Percentiles rank a stretch among this genome's conserved stretches.
Conservation (phyloP, 2,113 vertebrate species). For the Damaliscus lunatus region DNA sequence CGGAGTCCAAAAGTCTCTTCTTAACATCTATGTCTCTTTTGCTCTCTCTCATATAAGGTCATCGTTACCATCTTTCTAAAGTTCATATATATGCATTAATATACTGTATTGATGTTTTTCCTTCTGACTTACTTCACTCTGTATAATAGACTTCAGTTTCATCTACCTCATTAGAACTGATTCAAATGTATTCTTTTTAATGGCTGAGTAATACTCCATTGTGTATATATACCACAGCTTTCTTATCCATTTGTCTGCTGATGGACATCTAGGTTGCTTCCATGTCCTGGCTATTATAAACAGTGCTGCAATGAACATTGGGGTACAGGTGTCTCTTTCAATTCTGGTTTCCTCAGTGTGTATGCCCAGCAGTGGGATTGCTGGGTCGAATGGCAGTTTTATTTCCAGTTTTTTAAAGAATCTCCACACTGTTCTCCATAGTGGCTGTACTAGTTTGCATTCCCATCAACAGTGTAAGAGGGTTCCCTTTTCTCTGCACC, state of each 20-base stretch:
- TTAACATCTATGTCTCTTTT: neutral
- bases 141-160: neutral
- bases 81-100: neutral
- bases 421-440: neutral
- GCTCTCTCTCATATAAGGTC: neutral
- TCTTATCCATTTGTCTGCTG: neutral
- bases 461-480: neutral
- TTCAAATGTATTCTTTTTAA: neutral
- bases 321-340: neutral
- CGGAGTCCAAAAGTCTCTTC: neutral
- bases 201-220: neutral
- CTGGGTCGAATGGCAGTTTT: neutral
- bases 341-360: neutral
- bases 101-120: neutral
- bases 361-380: neutral
- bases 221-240: neutral
- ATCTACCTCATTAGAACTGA: neutral
- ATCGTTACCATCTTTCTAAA: neutral
- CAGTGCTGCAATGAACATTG: fast-evolving
- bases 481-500: fast-evolving
- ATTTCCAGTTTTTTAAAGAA: neutral
- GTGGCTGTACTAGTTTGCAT: neutral
- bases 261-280: neutral
- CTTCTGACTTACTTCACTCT: neutral
- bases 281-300: neutral